Conservation (phyloP, 2,888 invertebrate species). For the Blomia tropicalis region DNA sequence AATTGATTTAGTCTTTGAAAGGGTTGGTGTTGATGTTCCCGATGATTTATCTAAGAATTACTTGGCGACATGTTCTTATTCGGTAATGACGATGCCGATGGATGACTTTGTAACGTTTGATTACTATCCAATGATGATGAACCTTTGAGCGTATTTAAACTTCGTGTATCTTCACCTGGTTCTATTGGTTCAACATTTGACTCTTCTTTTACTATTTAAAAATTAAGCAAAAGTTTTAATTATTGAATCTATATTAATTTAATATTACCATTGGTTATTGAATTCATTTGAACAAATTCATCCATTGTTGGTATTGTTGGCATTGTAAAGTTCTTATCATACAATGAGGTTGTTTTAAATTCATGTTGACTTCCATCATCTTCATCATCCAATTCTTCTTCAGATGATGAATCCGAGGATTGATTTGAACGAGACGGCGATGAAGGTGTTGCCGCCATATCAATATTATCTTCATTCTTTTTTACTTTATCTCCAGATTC, state of each 20-base stretch:
- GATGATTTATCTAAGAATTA: constrained; percentile 21
- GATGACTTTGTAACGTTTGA: neutral
- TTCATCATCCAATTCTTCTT: neutral
- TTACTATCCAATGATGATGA: constrained; percentile 10
- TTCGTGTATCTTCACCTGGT: neutral
- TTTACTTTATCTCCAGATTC: neutral
- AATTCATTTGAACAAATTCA: neutral
- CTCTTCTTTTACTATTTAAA: no score
- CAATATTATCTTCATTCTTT: neutral
- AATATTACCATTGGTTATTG: neutral
- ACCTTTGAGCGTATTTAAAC: neutral
- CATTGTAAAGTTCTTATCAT: constrained; percentile 8
- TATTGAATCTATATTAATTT: no score
- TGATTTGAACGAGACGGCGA: constrained; percentile 25
- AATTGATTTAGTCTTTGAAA: constrained; percentile 29
- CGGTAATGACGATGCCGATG: neutral
- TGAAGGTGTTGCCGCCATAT: constrained; percentile 6
- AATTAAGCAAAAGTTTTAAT: no score
- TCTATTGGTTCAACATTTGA: neutral
- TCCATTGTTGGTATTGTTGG: neutral
- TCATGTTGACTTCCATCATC: constrained; percentile 3
- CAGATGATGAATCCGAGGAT: neutral
- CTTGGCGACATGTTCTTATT: constrained; percentile 11
- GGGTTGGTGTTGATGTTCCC: constrained; percentile 28
- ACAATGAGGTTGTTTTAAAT: constrained; percentile 6